Base-by-base conservation (phyloP, 2,888 invertebrate species). In the Chironomus riparius region DNA sequence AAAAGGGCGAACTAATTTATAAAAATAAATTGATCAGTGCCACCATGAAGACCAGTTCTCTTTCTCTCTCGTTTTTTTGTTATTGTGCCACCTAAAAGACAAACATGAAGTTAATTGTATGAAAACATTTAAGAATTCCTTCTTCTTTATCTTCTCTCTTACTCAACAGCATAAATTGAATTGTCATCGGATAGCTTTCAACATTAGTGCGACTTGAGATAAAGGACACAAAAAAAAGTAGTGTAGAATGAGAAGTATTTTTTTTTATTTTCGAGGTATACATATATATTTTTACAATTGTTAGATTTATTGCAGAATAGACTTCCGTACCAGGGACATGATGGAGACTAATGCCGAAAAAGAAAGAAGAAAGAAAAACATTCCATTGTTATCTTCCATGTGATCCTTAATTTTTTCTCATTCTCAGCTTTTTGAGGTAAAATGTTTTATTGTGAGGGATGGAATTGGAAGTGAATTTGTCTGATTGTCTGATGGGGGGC, bases 51-150 rank as follows among this genome's bases (percentile, higher is more conserved):
- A 18, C 24, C 22, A 65, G 21, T 24, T 65, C 10, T 38, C 38
- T 38, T 38, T 38, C 38, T 38, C 38, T 38, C 38, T 38, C 38
- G 7, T n/a, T 65, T n/a, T 62, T 65, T 65, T 65, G 65, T 50
- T 72, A 21, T 72, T 72, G 24, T 72, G 72, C 72, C 72, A 72
- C 72, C 72, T 72, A 72, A 61, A 28, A 56, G 72, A 72, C 72
- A 71, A 72, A 72, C 72, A 72, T 38, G 21, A 61, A 72, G 72
- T 72, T 72, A 72, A 72, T 72, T 72, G 72, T 72, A 71, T 61
- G 71, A 71, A 71, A 71, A 71, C 71, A 71, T 71, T 70, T 56
- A 56, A 56, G 18, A 56, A 56, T 7, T 56, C 5, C 18, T 56
- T 56, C 18, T 56, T 56, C 15, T 56, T 56, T 71, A 22, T 71